phyloP scores from a whole-genome alignment of 2,888 invertebrate species.

The Pycnomerus fuliginosus region DNA sequence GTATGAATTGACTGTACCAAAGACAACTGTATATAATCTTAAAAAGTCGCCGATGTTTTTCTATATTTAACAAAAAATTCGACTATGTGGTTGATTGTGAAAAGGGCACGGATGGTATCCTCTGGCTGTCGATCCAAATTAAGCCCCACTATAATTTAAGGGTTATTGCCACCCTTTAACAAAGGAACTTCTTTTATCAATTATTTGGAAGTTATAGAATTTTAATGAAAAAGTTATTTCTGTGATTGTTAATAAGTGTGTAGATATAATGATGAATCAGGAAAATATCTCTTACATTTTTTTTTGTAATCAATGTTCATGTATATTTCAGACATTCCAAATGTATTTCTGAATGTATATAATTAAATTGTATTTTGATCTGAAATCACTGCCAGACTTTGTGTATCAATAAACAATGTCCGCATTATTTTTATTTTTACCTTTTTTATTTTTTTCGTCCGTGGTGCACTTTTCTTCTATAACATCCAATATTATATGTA shows the following conservation, averaged over 20 bases:
- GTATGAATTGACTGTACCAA: conserved; percentile 47
- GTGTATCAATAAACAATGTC: conserved; percentile 47
- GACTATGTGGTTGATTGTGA: no score
- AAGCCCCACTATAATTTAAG: conserved; percentile 5
- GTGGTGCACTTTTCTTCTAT: not conserved
- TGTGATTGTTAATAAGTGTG: conserved; percentile 52
- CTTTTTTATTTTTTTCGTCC: conserved; percentile 12
- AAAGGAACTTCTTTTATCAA: conserved; percentile 16
- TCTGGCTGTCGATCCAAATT: conserved; percentile 9
- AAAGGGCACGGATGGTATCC: conserved; percentile 10
- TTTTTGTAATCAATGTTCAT: conserved; percentile 46
- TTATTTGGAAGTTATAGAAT: conserved; percentile 27
- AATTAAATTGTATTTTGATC: conserved; percentile 51
- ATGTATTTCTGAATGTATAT: conserved; percentile 51
- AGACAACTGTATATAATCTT: conserved; percentile 44
- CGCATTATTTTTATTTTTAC: conserved; percentile 32
- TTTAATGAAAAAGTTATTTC: conserved; percentile 44
- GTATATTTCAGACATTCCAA: conserved; percentile 50
- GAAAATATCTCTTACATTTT: conserved; percentile 28
- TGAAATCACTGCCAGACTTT: conserved; percentile 51
- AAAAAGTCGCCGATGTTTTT: conserved; percentile 35
- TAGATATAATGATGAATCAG: conserved; percentile 34
- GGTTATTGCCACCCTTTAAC: conserved; percentile 10
- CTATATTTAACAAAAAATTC: conserved; percentile 19
- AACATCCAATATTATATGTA: no score